A percentile compares a stretch with the other conserved stretches of the same genome.
Evolutionary conservation across 2,888 invertebrate genomes (phyloP).

Genomic region (Cheilosia scutellata): DNA sequence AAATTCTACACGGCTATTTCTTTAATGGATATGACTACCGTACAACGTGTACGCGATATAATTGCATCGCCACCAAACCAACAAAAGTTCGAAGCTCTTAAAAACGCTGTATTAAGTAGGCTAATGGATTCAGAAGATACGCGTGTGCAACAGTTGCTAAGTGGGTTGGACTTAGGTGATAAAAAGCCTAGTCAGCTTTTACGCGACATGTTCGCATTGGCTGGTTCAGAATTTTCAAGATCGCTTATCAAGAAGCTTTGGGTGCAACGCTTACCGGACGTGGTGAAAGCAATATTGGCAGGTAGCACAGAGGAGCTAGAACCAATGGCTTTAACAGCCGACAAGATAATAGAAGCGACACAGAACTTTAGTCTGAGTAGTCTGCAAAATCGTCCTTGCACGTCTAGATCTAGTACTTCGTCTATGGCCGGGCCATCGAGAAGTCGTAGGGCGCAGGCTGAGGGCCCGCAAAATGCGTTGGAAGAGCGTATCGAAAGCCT

Average conservation of each 20-base stretch:
- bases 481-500: not conserved
- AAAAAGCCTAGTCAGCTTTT: constrained; percentile 29
- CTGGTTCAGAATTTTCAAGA: constrained; percentile 18
- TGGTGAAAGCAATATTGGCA: constrained; percentile 43
- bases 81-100: not conserved
- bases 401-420: not conserved
- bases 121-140: constrained; percentile 31
- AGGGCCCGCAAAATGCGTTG: not conserved
- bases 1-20: constrained; percentile 1
- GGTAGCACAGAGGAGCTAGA: constrained; percentile 28
- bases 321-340: constrained; percentile 34
- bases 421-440: not conserved
- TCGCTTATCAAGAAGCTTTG: constrained; percentile 29
- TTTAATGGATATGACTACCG: constrained; percentile 2
- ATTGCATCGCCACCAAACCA: not conserved
- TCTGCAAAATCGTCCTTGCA: not conserved
- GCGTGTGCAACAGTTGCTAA: not conserved
- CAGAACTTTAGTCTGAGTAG: not conserved
- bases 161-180: not conserved
- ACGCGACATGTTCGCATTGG: constrained; percentile 76
- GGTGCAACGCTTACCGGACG: constrained; percentile 45
- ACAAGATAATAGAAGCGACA: constrained; percentile 50
- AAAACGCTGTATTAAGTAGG: not conserved
- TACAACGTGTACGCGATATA: not conserved
- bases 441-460: not conserved